phyloP scores from a whole-genome alignment of 2,113 vertebrate genomes.

The Ornithorhynchus anatinus region DNA sequence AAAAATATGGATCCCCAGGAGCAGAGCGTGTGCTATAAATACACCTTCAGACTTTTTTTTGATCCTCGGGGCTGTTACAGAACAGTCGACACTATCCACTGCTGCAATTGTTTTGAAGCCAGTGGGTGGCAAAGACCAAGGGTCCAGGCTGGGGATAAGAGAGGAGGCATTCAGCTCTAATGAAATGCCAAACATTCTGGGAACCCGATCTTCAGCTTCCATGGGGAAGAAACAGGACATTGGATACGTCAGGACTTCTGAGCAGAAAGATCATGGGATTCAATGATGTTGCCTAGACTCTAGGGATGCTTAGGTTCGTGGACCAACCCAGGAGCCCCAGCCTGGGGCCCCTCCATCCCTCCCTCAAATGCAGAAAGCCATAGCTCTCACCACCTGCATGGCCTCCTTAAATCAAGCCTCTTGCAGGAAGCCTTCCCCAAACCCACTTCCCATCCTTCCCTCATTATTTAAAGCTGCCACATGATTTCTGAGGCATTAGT shows the following conservation, averaged over 20 bases:
- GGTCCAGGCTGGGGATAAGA: constrained; percentile 26
- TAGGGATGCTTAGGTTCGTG: no score
- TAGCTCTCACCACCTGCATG: no score
- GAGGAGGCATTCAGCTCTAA: constrained; percentile 15
- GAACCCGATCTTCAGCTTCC: neutral
- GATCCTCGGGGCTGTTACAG: neutral
- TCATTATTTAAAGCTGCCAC: no score
- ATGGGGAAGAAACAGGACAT: constrained; percentile 14
- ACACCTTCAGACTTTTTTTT: neutral
- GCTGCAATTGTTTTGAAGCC: constrained; percentile 9
- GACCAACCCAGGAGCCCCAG: no score
- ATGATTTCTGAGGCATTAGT: no score
- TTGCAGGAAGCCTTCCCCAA: no score
- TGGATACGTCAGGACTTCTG: constrained; percentile 27
- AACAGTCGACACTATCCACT: neutral
- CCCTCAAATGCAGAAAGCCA: no score
- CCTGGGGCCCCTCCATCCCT: no score
- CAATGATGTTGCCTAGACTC: neutral
- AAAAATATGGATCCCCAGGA: neutral
- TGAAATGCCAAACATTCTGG: constrained; percentile 56
- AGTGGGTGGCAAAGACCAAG: constrained; percentile 49
- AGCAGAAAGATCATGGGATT: constrained; percentile 27
- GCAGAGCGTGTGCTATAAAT: neutral
- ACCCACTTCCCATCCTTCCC: no score
- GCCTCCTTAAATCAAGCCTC: no score